Conservation (phyloP, 2,797 vertebrate genomes). For the Catharus ustulatus region DNA sequence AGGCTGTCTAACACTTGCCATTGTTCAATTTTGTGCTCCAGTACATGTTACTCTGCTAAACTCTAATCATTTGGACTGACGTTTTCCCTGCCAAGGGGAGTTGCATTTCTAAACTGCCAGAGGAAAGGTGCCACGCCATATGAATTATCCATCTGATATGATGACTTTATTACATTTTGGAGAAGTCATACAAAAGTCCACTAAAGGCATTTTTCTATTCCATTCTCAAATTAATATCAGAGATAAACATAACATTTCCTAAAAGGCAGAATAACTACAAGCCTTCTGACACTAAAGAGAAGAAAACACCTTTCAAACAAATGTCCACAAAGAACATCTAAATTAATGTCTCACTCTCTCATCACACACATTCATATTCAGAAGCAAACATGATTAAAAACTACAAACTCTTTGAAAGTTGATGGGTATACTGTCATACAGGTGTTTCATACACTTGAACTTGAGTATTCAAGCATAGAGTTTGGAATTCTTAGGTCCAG, state of each 20-base stretch:
- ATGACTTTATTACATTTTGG: slow-evolving; percentile 18
- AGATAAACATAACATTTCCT: neutral
- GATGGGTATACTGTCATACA: neutral
- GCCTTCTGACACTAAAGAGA: neutral
- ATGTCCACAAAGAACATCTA: neutral
- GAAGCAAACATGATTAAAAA: neutral
- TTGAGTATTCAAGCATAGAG: neutral
- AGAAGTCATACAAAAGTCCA: neutral
- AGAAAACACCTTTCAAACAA: slow-evolving; percentile 1
- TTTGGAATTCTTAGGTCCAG: slow-evolving; percentile 45
- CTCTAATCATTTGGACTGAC: slow-evolving; percentile 1
- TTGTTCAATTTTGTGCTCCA: neutral
- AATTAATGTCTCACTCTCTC: neutral
- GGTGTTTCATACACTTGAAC: neutral
- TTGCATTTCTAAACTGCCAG: slow-evolving; percentile 27
- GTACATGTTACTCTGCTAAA: neutral
- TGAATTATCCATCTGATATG: slow-evolving; percentile 47
- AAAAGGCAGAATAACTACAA: slow-evolving; percentile 22
- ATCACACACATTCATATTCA: neutral
- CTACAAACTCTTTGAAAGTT: neutral
- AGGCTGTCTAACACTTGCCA: neutral
- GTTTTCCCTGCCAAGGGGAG: neutral
- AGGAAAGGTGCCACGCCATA: slow-evolving; percentile 26
- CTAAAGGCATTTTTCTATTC: neutral
- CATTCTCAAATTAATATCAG: neutral